These are phyloP conservation scores for Rhinophrynus dorsalis DNA, from an alignment of 2,797 vertebrate species.

Conservation along the genomic window DNA sequence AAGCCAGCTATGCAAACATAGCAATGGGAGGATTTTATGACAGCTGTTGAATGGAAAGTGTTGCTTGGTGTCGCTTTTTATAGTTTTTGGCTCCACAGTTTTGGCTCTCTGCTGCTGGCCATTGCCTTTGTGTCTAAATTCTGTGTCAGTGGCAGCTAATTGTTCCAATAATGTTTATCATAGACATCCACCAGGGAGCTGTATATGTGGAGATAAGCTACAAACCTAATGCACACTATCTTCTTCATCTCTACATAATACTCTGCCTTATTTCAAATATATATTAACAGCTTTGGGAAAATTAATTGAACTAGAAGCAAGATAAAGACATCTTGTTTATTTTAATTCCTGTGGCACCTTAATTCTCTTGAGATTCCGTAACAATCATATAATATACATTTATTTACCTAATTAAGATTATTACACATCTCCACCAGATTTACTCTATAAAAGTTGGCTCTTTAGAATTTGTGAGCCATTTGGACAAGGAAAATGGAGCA, in stretches of 20 bases:
- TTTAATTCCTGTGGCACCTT: no score
- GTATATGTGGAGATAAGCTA: slow-evolving; percentile 82
- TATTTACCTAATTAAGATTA: no score
- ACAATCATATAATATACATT: no score
- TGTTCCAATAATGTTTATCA: slow-evolving; percentile 85
- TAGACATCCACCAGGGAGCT: slow-evolving; percentile 80
- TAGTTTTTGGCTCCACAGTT: slow-evolving; percentile 74
- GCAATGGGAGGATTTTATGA: slow-evolving; percentile 76
- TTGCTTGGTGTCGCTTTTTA: slow-evolving; percentile 75
- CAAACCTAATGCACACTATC: slow-evolving; percentile 77
- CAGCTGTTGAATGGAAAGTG: slow-evolving; percentile 72
- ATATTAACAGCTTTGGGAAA: no score
- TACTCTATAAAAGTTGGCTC: no score
- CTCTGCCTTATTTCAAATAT: slow-evolving; percentile 70
- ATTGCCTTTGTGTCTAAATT: slow-evolving; percentile 74
- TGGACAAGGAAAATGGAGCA: no score
- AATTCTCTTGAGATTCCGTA: no score
- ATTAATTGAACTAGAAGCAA: no score
- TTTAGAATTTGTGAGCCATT: no score
- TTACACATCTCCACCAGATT: no score
- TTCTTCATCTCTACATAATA: slow-evolving; percentile 74
- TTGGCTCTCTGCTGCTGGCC: slow-evolving; percentile 72
- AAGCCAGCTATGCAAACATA: slow-evolving; percentile 81
- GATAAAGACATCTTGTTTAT: no score
- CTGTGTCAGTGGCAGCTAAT: slow-evolving; percentile 79